Percentiles rank a stretch among this genome's conserved stretches.
Evolutionary conservation across 2,797 vertebrate genomes (phyloP).

Genomic region (Sebastes matsubarae): DNA sequence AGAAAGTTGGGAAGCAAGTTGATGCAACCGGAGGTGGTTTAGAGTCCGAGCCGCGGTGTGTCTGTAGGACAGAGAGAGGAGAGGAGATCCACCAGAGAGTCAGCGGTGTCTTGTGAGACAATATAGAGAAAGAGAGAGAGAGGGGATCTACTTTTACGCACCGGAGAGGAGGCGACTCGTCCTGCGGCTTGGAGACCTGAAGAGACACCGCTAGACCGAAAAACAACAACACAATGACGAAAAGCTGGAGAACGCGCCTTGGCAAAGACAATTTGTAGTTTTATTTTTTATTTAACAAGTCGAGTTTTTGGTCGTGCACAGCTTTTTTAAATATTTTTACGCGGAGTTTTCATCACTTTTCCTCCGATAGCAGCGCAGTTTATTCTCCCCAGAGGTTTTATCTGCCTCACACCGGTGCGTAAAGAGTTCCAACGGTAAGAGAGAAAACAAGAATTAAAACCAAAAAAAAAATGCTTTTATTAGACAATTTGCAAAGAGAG

Average conservation of each 20-base stretch:
- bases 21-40: conserved; percentile 65
- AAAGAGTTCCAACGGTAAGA: conserved; percentile 73
- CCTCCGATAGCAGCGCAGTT: conserved; percentile 9
- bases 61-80: conserved; percentile 50
- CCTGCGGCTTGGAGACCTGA: conserved; percentile 40
- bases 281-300: background rate
- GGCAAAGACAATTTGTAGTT: background rate
- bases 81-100: conserved; percentile 4
- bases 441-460: background rate
- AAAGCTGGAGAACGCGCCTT: conserved; percentile 8
- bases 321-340: background rate
- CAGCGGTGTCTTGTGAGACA: conserved; percentile 34
- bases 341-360: conserved; percentile 51
- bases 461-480: background rate
- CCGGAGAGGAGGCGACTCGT: conserved; percentile 43
- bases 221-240: background rate
- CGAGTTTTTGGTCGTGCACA: background rate
- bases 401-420: conserved; percentile 19
- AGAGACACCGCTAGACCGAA: conserved; percentile 9
- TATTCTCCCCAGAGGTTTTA: conserved; percentile 47
- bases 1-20: conserved; percentile 74
- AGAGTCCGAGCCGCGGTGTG: conserved; percentile 27
- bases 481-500: background rate
- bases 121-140: background rate
- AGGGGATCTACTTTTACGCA: conserved; percentile 45